Conservation (phyloP, 2,888 invertebrate species). For the Theretra japonica region DNA sequence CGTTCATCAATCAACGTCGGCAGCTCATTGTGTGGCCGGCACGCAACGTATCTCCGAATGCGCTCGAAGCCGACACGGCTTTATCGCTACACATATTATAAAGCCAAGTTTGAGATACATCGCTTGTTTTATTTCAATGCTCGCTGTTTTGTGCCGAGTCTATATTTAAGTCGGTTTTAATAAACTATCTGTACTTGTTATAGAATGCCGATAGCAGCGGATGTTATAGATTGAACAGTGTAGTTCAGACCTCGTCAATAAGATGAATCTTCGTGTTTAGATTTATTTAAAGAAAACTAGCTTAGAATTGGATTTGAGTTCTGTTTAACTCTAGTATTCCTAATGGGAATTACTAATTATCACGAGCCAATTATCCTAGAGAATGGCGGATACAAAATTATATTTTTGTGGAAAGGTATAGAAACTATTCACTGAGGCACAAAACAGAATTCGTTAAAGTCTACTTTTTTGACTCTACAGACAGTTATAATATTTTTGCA, state of each 20-base stretch:
- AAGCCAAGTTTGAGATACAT: conserved; percentile 53
- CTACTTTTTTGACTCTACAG: neutral
- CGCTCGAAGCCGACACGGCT: conserved; percentile 64
- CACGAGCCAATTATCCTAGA: no score
- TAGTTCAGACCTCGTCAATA: no score
- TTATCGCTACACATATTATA: conserved; percentile 68
- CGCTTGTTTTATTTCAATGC: conserved; percentile 47
- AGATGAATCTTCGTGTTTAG: no score
- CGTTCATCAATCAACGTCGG: conserved; percentile 81
- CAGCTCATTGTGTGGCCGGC: conserved; percentile 83
- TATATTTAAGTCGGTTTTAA: conserved; percentile 23
- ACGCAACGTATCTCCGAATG: conserved; percentile 69
- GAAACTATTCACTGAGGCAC: no score
- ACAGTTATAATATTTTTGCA: neutral
- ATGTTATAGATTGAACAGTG: no score
- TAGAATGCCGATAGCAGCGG: no score
- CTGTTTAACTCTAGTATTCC: no score
- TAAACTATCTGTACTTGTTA: neutral
- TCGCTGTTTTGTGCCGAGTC: conserved; percentile 15
- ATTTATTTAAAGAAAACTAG: no score
- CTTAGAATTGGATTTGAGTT: no score
- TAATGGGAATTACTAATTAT: no score
- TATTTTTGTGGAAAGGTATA: no score
- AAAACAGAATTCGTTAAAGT: neutral
- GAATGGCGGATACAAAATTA: no score